A percentile compares a stretch with the other conserved stretches of the same genome.
Evolutionary conservation across 2,113 vertebrate species (phyloP).

Genomic region (Lynx canadensis): DNA sequence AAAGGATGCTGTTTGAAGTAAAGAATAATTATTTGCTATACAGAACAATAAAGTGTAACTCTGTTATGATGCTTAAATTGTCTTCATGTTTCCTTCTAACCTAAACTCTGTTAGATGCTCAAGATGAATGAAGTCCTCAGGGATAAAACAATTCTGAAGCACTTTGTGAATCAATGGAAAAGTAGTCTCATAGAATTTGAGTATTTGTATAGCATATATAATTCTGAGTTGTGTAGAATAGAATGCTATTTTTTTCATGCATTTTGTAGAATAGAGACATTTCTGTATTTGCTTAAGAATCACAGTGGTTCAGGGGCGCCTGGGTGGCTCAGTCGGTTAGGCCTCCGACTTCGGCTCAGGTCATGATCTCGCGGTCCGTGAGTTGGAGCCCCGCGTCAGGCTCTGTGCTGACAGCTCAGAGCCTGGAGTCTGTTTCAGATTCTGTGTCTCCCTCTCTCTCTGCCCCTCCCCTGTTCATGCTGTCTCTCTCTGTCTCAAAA

Average conservation of each 20-base stretch:
- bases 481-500: no score
- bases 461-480: no score
- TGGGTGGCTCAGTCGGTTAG: no score
- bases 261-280: background rate
- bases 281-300: background rate
- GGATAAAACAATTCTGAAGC: background rate
- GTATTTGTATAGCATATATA: background rate
- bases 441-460: no score
- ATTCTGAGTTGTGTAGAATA: background rate
- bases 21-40: background rate
- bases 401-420: no score
- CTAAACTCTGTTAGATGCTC: background rate
- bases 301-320: background rate
- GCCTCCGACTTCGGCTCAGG: no score
- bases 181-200: background rate
- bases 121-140: background rate
- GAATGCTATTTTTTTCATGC: background rate
- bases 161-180: constrained; percentile 9
- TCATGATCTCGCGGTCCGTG: no score
- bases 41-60: background rate
- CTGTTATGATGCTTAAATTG: background rate
- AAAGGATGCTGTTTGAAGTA: background rate
- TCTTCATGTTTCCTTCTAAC: background rate
- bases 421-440: no score
- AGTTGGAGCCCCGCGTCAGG: no score